These are phyloP conservation scores for Brienomyrus longianalis DNA, from an alignment of 2,113 vertebrate genomes.

Conservation along the genomic window DNA sequence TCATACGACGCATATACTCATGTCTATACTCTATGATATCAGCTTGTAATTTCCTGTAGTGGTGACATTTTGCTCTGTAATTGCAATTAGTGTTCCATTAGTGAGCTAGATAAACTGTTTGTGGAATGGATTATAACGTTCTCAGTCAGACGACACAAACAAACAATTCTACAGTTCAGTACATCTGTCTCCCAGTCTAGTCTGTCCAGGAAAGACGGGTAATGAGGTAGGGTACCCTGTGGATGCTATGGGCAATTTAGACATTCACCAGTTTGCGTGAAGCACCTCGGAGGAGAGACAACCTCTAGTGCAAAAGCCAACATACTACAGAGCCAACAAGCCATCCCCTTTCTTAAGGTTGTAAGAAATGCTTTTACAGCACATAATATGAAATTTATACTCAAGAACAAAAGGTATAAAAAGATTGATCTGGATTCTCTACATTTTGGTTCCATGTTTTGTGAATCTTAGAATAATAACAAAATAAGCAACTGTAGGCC, in stretches of 20 bases:
- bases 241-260: neutral
- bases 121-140: neutral
- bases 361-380: neutral
- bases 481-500: neutral
- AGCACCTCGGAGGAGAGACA: neutral
- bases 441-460: too few relatives aligned
- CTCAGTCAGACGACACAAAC: neutral
- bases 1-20: too few relatives aligned
- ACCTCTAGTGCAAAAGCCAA: neutral
- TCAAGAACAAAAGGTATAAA: too few relatives aligned
- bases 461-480: too few relatives aligned
- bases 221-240: neutral
- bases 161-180: neutral
- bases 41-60: neutral
- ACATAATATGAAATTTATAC: neutral
- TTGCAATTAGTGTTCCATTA: neutral
- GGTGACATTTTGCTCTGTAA: neutral
- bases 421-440: too few relatives aligned
- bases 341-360: neutral
- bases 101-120: neutral
- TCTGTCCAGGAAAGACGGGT: neutral
- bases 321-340: neutral
- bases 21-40: too few relatives aligned
- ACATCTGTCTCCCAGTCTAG: neutral
- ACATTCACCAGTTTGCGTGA: neutral